phyloP scores from a whole-genome alignment of 2,797 vertebrate genomes.

The Distichodus sexfasciatus region DNA sequence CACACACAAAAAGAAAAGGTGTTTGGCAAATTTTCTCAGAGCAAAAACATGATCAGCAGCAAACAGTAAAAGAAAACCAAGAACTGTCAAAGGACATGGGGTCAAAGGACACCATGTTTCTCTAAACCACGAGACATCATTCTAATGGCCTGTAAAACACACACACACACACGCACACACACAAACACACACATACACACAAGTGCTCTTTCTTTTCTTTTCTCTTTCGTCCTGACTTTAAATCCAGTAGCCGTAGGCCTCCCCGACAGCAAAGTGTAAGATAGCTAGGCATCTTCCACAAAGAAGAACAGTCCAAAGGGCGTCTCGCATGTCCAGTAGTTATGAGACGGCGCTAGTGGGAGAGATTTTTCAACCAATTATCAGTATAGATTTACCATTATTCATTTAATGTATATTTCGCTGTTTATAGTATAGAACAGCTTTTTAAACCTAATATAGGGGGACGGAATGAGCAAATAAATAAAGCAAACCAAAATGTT shows the following conservation, averaged over 20 bases:
- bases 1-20: not conserved
- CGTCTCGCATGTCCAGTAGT: slow-evolving; percentile 10
- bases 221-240: slow-evolving; percentile 11
- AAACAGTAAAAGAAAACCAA: no score
- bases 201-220: slow-evolving; percentile 21
- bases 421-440: not conserved
- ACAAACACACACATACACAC: no score
- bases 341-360: slow-evolving; percentile 1
- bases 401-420: not conserved
- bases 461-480: not conserved
- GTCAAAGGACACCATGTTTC: slow-evolving; percentile 2
- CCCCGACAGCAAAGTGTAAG: slow-evolving; percentile 35
- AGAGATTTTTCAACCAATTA: slow-evolving; percentile 19
- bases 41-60: no score
- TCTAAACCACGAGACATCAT: slow-evolving; percentile 24
- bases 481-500: not conserved
- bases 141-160: slow-evolving; percentile 24
- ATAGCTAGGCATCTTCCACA: slow-evolving; percentile 38
- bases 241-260: slow-evolving; percentile 38
- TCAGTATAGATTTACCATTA: not conserved
- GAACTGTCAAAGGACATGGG: no score
- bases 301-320: slow-evolving; percentile 31
- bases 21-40: no score
- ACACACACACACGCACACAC: no score
- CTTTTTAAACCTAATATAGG: not conserved